Conservation (phyloP, 2,797 vertebrate species). For the Coreius guichenoti region DNA sequence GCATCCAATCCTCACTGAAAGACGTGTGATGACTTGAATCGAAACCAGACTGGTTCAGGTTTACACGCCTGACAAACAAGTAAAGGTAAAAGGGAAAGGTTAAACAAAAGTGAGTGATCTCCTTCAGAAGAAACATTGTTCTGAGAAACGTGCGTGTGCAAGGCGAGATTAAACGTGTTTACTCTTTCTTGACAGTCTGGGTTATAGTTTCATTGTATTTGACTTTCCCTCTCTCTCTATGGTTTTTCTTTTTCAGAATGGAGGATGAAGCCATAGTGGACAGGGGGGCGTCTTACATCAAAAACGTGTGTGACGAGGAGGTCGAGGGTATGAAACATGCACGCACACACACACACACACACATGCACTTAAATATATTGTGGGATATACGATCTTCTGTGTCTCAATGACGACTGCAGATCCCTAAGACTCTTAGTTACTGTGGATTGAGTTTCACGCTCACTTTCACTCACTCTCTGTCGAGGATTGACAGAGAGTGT, state of each 20-base stretch:
- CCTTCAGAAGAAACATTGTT: not conserved
- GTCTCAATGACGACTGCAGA: not conserved
- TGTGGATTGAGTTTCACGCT: conserved; percentile 28
- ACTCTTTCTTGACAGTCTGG: not conserved
- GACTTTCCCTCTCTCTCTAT: conserved; percentile 16
- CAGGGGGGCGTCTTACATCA: conserved; percentile 94
- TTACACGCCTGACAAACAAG: conserved; percentile 2
- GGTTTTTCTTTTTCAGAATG: conserved; percentile 80
- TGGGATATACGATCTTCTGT: conserved; percentile 14
- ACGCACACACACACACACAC: conserved; percentile 3
- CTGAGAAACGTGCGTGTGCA: not conserved
- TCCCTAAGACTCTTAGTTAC: not conserved
- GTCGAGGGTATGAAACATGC: conserved; percentile 88
- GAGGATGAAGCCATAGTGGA: conserved; percentile 98
- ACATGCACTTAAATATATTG: not conserved
- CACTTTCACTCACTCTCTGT: conserved; percentile 8
- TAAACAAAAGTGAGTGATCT: not conserved
- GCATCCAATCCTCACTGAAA: not conserved
- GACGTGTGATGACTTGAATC: conserved; percentile 18
- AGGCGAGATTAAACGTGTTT: conserved; percentile 10
- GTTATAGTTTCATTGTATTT: not conserved
- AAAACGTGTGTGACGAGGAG: conserved; percentile 96
- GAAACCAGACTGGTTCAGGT: not conserved
- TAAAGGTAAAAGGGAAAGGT: not conserved
- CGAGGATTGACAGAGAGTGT: not conserved